Evolutionary conservation across 2,888 invertebrate species (phyloP).

Genomic region (Torymus texanus): DNA sequence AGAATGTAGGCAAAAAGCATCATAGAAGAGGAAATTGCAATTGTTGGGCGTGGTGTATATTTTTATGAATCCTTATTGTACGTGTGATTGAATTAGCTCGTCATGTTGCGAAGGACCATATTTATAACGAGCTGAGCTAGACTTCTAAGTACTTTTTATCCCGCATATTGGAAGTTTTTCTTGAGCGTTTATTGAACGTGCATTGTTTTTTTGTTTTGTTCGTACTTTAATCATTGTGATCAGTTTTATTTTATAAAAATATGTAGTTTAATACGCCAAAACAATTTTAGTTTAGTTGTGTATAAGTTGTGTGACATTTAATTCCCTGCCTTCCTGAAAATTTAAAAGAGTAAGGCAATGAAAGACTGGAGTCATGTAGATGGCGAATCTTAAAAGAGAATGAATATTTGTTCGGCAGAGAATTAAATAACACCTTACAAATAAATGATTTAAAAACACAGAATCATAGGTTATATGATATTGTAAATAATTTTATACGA

Average conservation of each 20-base stretch:
- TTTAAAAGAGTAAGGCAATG: too few species aligned
- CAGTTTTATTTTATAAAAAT: slow-evolving; percentile 48
- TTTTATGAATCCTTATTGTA: slow-evolving; percentile 53
- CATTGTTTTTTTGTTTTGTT: slow-evolving; percentile 53
- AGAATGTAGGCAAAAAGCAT: slow-evolving; percentile 39
- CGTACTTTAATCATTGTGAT: slow-evolving; percentile 50
- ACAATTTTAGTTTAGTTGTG: slow-evolving; percentile 42
- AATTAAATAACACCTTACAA: slow-evolving; percentile 15
- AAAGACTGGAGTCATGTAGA: too few species aligned
- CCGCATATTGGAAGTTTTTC: slow-evolving; percentile 44
- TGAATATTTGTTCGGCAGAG: too few species aligned
- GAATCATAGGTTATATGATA: slow-evolving; percentile 54
- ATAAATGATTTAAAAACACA: slow-evolving; percentile 43
- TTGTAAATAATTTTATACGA: slow-evolving; percentile 67
- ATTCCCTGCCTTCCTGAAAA: neutral
- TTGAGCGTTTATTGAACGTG: slow-evolving; percentile 48
- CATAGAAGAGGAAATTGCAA: slow-evolving; percentile 41
- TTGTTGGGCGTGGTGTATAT: slow-evolving; percentile 49
- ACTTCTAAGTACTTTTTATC: slow-evolving; percentile 48
- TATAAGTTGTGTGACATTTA: slow-evolving; percentile 47
- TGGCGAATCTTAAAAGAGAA: too few species aligned
- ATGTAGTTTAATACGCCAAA: slow-evolving; percentile 48
- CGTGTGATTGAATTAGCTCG: slow-evolving; percentile 48
- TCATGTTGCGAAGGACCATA: slow-evolving; percentile 45
- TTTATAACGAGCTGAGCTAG: slow-evolving; percentile 43